phyloP scores from a whole-genome alignment of 1,140 invertebrate species.

The Drosophila murphyi region DNA sequence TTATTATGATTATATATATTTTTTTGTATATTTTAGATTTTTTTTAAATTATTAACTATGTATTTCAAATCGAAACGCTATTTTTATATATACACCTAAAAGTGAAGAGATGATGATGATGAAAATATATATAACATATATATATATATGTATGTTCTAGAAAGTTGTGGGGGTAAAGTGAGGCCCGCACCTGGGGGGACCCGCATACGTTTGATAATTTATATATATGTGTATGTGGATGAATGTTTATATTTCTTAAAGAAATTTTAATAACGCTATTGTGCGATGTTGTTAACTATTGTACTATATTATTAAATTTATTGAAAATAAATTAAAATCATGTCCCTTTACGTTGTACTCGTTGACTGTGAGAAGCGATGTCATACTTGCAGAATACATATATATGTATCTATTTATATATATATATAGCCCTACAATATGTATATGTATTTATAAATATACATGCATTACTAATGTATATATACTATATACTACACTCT shows the following conservation, averaged over 20 bases:
- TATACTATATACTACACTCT: constrained; percentile 57
- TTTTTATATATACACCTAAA: constrained; percentile 65
- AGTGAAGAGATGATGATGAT: constrained; percentile 16
- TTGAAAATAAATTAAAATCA: constrained; percentile 59
- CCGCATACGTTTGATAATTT: constrained; percentile 65
- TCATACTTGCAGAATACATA: constrained; percentile 20
- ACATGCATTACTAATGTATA: constrained; percentile 42
- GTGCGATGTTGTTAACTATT: constrained; percentile 84
- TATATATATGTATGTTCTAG: constrained; percentile 28
- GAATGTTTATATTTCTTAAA: constrained; percentile 84
- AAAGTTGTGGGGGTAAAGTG: constrained; percentile 26
- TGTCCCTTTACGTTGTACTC: constrained; percentile 45
- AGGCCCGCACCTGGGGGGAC: constrained; percentile 22
- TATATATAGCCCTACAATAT: constrained; percentile 31
- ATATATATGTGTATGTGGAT: constrained; percentile 74
- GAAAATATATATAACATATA: constrained; percentile 1
- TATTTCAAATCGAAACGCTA: constrained; percentile 60
- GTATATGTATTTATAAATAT: constrained; percentile 21
- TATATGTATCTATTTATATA: constrained; percentile 11
- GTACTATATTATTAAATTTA: constrained; percentile 72
- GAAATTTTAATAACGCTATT: constrained; percentile 84
- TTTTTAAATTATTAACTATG: constrained; percentile 55
- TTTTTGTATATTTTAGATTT: constrained; percentile 45
- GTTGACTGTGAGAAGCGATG: constrained; percentile 29
- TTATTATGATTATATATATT: constrained; percentile 27